phyloP scores from a whole-genome alignment of 2,888 invertebrate species.

The Hypolimnas misippus region DNA sequence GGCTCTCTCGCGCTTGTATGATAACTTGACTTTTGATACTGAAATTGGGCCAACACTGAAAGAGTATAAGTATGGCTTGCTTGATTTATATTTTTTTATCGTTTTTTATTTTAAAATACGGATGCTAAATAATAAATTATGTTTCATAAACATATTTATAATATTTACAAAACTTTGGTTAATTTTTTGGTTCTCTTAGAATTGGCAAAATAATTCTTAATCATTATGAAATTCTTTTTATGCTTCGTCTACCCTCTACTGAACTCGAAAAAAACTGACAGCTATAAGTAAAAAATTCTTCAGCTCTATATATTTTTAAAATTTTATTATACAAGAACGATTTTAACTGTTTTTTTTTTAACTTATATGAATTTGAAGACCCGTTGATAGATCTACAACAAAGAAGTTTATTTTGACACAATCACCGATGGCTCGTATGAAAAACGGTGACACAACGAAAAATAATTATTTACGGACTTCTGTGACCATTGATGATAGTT shows the following conservation, averaged over 20 bases:
- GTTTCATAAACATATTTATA: too few species aligned
- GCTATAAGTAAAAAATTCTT: too few species aligned
- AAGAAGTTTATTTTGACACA: slow-evolving; percentile 54
- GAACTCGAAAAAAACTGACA: too few species aligned
- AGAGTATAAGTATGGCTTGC: slow-evolving; percentile 56
- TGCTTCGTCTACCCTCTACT: too few species aligned
- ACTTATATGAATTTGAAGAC: slow-evolving; percentile 50
- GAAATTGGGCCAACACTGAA: slow-evolving; percentile 63
- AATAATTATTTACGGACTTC: slow-evolving; percentile 51
- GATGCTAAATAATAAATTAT: too few species aligned
- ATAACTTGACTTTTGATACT: slow-evolving; percentile 47
- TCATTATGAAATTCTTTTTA: too few species aligned
- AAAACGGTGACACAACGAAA: slow-evolving; percentile 44
- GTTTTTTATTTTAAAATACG: not conserved
- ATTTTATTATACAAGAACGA: not conserved
- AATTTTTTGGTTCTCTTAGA: too few species aligned
- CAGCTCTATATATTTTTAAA: too few species aligned
- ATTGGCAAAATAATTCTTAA: too few species aligned
- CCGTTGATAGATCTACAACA: slow-evolving; percentile 44
- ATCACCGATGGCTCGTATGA: slow-evolving; percentile 48
- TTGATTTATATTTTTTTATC: not conserved
- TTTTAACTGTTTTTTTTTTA: not conserved
- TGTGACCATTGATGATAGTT: slow-evolving; percentile 43
- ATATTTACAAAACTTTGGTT: too few species aligned
- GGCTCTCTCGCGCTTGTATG: slow-evolving; percentile 57